Evolutionary conservation across 2,797 vertebrate species (phyloP), one percentile per base, ranked within the genome.

Genomic region (Sebastes iracundus): DNA sequence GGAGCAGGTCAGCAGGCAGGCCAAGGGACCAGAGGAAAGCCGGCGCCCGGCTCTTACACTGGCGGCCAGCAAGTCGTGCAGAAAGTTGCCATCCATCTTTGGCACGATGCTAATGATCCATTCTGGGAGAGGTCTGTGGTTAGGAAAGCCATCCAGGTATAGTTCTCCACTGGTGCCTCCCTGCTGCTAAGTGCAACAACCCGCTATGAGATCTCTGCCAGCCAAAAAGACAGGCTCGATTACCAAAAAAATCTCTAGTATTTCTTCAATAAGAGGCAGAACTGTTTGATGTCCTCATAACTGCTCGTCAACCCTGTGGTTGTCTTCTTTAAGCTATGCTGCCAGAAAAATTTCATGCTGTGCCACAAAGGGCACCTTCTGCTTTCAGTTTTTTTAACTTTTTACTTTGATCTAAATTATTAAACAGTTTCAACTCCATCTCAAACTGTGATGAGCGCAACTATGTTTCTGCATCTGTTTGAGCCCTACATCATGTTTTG

Each of bases 81-180:
- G 94, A 96, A 95, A 95, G 91, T 94, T 80, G 85, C 91, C 95
- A 96, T 96, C 95, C 94, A 96, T 96, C 96, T 96, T 91, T 93
- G 92, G 95, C 95, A 91, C 78, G 32, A 87, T 93, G 92, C 91
- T 96, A 96, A 96, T 95, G 95, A 96, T 90, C 90, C 94, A 90
- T 92, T 93, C 73, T 90, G 90, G 90, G 90, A 90, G 72, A 92
- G 87, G 90, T 88, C 92, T 90, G 83, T 80, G 88, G 94, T 83
- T 87, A 87, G 89, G 67, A 90, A 80, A 88, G 91, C 90, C 79
- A 88, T 93, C 81, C 92, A 92, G 94, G 93, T 93, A 42, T 42
- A 91, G 88, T 85, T 88, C 88, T 90, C 90, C 80, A 85, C 69
- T 84, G 90, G 86, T 79, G 80, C 81, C 78, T 83, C 81, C 85